Percentiles rank a stretch among this genome's conserved stretches.
phyloP scores from a whole-genome alignment of 2,113 vertebrate genomes.

The Neopipo cinnamomea region DNA sequence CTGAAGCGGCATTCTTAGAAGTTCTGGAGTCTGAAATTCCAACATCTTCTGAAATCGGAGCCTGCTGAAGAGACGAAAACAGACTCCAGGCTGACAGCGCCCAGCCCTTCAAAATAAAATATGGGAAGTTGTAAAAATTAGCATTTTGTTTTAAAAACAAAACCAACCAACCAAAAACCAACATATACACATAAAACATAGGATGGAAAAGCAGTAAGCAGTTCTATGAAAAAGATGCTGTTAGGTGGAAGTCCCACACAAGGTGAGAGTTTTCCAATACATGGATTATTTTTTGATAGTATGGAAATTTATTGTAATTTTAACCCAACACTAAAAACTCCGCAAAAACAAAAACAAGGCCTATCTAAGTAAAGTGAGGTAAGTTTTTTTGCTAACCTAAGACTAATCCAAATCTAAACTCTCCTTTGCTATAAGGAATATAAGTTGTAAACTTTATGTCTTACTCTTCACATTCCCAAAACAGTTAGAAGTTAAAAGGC shows the following conservation, averaged over 20 bases:
- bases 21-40: slow-evolving; percentile 92
- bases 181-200: background rate
- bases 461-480: background rate
- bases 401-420: background rate
- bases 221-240: background rate
- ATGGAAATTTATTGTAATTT: background rate
- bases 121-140: background rate
- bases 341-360: background rate
- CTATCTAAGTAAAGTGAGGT: background rate
- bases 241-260: background rate
- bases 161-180: background rate
- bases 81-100: slow-evolving; percentile 88
- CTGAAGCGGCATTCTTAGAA: slow-evolving; percentile 94
- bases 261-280: background rate
- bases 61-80: slow-evolving; percentile 91
- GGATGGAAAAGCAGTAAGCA: background rate
- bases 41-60: slow-evolving; percentile 89
- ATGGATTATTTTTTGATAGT: background rate
- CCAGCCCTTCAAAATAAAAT: slow-evolving; percentile 85
- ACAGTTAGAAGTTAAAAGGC: background rate
- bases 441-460: background rate
- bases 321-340: background rate
- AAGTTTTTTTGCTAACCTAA: background rate
- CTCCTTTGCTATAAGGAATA: background rate
- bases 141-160: background rate